These are phyloP conservation scores for Troides oblongomaculatus DNA, from an alignment of 2,888 invertebrate species.

Conservation along the genomic window DNA sequence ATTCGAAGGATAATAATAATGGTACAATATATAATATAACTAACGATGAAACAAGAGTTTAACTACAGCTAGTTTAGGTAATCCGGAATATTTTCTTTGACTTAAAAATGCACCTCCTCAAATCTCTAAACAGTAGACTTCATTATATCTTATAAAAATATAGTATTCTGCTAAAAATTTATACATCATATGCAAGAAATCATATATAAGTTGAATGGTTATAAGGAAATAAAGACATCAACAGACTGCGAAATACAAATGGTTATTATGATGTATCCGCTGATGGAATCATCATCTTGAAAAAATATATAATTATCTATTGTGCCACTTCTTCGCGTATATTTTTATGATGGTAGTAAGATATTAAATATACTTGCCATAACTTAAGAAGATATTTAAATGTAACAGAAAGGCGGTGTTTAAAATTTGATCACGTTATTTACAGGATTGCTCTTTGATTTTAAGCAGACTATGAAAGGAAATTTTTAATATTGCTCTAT, in stretches of 20 bases:
- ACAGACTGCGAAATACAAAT: conserved; percentile 1
- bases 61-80: no score
- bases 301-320: conserved; percentile 3
- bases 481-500: no score
- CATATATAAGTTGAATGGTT: background rate
- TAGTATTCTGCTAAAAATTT: background rate
- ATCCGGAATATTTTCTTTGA: no score
- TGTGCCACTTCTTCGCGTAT: conserved; percentile 8
- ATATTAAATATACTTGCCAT: background rate
- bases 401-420: background rate
- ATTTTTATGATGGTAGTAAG: background rate
- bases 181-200: background rate
- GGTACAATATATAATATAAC: no score
- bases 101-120: no score
- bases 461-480: no score
- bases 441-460: no score
- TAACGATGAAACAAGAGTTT: no score
- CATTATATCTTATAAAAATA: no score
- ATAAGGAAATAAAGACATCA: conserved; percentile 2
- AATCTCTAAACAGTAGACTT: no score
- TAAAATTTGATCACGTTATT: background rate
- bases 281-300: conserved; percentile 11
- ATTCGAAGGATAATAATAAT: no score
- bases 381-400: background rate
- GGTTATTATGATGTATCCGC: background rate